Evolutionary conservation across 2,797 vertebrate species (phyloP), one percentile per base, ranked within the genome.

Genomic region (Amphiprion clarkii): DNA sequence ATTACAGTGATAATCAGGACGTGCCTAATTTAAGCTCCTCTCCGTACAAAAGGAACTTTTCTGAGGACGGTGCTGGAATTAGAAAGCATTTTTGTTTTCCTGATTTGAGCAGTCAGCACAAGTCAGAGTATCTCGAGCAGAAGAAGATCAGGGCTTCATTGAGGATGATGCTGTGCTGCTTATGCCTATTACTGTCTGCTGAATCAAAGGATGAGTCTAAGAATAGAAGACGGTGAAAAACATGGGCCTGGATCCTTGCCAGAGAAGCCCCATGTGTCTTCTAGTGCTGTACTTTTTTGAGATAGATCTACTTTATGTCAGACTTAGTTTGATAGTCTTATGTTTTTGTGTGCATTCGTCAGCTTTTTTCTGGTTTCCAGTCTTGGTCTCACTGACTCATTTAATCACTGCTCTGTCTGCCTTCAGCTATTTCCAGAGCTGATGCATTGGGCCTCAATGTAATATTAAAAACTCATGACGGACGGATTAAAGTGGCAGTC

Each of bases 1-100:
- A 83, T 82, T 46, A 74, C 75, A 44, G 60, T 82, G 54, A 87
- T 86, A 74, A 83, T 57, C 69, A 8, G 14, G 48, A 57, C 36
- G 21, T 11, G 29, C 67, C 40, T 86, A 59, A 75, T 71, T 84
- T 58, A 66, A 74, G 60, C 57, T 66, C 23, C 21, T 71, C 23
- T 0, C 27, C 23, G 6, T 14, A 52, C 53, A 63, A 55, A 44
- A n/a, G 19, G 2, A 25, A 0, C 10, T 0, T 61, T 60, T 54
- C 4, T 33, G 10, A 16, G 5, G 44, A 3, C 0, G 5, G 6
- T 1, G 25, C 27, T 73, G 23, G 11, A 64, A 42, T 63, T 33
- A 36, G 67, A 80, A 71, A 40, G 12, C 4, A 3, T 12, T 52
- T 71, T 19, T 56, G 3, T 46, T 12, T 23, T 53, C 27, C 63